phyloP scores from a whole-genome alignment of 1,140 invertebrate genomes.

The Helicoverpa zea region DNA sequence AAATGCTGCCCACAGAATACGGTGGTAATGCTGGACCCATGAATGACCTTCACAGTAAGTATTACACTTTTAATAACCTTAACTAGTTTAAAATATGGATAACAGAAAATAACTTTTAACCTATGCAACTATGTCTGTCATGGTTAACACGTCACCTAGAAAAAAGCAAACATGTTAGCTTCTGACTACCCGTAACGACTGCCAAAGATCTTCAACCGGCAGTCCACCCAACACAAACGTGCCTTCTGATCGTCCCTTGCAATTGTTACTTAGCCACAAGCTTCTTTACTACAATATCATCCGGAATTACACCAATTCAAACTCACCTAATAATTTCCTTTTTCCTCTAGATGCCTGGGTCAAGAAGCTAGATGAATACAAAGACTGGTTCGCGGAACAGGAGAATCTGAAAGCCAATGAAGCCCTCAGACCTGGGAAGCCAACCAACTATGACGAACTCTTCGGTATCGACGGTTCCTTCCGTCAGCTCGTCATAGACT shows the following conservation, averaged over 20 bases:
- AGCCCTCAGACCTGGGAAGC: constrained; percentile 90
- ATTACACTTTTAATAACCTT: neutral
- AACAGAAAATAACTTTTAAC: neutral
- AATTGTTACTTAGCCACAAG: too few species aligned
- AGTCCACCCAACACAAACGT: too few species aligned
- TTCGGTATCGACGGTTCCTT: constrained; percentile 95
- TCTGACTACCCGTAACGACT: too few species aligned
- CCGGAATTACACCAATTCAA: neutral
- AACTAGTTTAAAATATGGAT: too few species aligned
- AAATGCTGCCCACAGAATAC: constrained; percentile 93
- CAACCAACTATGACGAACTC: constrained; percentile 89
- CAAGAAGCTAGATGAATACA: constrained; percentile 92
- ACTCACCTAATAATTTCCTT: neutral
- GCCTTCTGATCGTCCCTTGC: too few species aligned
- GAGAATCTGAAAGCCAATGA: constrained; percentile 93
- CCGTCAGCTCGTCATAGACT: constrained; percentile 93
- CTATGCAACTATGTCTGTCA: too few species aligned
- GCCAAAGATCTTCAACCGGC: too few species aligned
- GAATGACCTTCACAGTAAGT: constrained; percentile 90
- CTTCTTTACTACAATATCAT: neutral
- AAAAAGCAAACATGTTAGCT: too few species aligned
- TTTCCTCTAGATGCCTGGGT: constrained; percentile 90
- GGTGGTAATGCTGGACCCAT: constrained; percentile 92
- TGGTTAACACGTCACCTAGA: too few species aligned
- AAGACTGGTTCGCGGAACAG: constrained; percentile 92